Evolutionary conservation across 1,140 invertebrate species (phyloP).

Genomic region (Leptopilina clavipes): DNA sequence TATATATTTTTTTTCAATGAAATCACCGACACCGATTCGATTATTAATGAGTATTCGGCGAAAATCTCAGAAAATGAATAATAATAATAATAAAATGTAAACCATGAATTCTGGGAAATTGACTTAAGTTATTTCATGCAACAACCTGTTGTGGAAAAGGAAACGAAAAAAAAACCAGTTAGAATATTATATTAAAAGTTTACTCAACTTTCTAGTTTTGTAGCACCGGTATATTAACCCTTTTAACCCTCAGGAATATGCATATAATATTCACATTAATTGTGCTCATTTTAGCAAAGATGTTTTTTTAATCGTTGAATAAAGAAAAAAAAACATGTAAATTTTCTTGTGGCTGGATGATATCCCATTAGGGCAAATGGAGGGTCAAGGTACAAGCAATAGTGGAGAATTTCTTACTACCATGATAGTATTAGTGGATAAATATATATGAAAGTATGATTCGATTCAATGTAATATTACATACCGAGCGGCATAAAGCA

Average conservation of each 20-base stretch:
- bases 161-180: background rate
- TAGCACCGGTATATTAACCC: background rate
- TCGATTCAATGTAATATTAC: background rate
- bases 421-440: background rate
- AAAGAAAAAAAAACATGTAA: background rate
- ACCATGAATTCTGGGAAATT: no score
- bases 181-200: background rate
- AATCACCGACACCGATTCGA: no score
- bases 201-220: background rate
- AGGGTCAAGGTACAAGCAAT: constrained; percentile 1
- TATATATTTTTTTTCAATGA: no score
- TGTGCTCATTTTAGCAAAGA: background rate
- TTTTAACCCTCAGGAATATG: background rate
- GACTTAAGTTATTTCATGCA: no score
- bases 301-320: background rate
- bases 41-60: no score
- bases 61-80: no score
- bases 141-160: background rate
- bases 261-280: constrained; percentile 12
- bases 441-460: background rate
- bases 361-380: constrained; percentile 11
- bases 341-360: constrained; percentile 2
- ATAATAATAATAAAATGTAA: no score
- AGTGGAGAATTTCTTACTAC: no score
- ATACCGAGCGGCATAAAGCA: constrained; percentile 4